Conservation (phyloP, 2,888 invertebrate genomes). For the Acronicta alni region DNA sequence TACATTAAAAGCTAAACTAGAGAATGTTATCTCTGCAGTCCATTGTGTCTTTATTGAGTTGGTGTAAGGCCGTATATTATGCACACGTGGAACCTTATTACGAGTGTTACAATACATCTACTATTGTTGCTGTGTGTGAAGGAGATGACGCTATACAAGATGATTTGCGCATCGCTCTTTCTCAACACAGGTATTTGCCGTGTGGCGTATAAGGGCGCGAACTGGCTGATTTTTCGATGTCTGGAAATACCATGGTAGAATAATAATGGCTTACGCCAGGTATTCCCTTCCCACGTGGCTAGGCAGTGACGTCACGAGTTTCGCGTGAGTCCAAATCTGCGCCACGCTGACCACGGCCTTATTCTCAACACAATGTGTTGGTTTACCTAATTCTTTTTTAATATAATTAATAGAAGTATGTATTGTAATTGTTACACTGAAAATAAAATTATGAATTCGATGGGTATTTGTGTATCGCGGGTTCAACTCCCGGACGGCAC, state of each 20-base stretch:
- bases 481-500: too few species aligned
- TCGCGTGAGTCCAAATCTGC: not conserved
- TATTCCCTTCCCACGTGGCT: too few species aligned
- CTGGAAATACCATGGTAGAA: too few species aligned
- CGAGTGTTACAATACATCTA: not conserved
- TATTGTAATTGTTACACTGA: constrained; percentile 23
- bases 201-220: not conserved
- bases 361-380: constrained; percentile 14
- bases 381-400: constrained; percentile 3
- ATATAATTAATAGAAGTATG: not conserved
- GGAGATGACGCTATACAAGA: not conserved
- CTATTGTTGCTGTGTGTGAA: not conserved
- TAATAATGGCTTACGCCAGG: too few species aligned
- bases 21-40: constrained; percentile 42
- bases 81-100: not conserved
- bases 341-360: not conserved
- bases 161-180: too few species aligned
- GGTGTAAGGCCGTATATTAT: constrained; percentile 10
- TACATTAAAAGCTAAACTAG: constrained; percentile 28
- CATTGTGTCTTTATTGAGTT: constrained; percentile 14
- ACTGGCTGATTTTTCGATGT: too few species aligned
- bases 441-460: too few species aligned
- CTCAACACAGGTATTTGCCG: not conserved
- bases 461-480: too few species aligned
- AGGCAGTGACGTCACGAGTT: too few species aligned